phyloP scores from a whole-genome alignment of 2,888 invertebrate genomes.

The Clistopyga incitator region DNA sequence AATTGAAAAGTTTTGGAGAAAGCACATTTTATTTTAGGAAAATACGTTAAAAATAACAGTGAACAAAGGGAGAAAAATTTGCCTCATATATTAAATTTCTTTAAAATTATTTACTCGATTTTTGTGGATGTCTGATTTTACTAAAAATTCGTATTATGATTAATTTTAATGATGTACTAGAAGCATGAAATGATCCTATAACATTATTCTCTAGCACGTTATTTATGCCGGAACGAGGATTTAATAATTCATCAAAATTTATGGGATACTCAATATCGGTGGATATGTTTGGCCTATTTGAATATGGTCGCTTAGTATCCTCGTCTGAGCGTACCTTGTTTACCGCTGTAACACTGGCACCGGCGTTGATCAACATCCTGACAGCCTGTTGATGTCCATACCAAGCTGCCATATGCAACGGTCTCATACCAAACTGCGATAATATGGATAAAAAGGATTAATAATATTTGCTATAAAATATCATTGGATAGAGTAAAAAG shows the following conservation, averaged over 20 bases:
- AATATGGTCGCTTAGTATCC: constrained; percentile 18
- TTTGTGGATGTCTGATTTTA: too few relatives aligned
- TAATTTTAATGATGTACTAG: neutral
- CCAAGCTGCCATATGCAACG: constrained; percentile 91
- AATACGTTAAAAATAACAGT: too few relatives aligned
- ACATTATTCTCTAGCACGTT: constrained; percentile 3
- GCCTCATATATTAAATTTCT: neutral
- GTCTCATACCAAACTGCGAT: constrained; percentile 90
- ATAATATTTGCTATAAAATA: neutral
- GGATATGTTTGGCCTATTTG: constrained; percentile 27
- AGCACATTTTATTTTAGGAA: too few relatives aligned
- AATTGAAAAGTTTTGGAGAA: too few relatives aligned
- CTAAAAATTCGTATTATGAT: neutral
- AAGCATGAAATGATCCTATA: neutral
- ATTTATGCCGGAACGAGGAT: constrained; percentile 15
- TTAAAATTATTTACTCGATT: neutral
- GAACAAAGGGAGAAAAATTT: too few relatives aligned
- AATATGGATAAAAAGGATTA: constrained; percentile 4
- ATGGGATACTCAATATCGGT: constrained; percentile 13
- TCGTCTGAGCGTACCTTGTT: constrained; percentile 87
- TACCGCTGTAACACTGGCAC: constrained; percentile 89
- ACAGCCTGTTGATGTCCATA: constrained; percentile 90
- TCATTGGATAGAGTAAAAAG: too few relatives aligned
- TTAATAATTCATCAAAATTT: constrained; percentile 41
- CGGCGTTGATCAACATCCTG: constrained; percentile 88